Conservation (phyloP, 1,140 invertebrate genomes). For the Dufourea novaeangliae region DNA sequence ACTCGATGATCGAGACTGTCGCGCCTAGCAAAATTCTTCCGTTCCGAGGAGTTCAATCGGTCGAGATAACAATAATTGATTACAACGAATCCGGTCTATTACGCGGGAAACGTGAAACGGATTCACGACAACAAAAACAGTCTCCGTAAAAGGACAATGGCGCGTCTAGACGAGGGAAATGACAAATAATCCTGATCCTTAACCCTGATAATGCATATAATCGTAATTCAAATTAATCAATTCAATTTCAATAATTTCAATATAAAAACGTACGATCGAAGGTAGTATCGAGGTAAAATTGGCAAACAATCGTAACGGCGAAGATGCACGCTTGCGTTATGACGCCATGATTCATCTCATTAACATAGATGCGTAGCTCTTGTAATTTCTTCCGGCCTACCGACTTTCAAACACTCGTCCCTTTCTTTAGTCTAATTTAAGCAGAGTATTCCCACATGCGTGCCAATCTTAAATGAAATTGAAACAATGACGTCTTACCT, state of each 20-base stretch:
- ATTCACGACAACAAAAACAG: background rate
- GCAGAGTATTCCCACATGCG: background rate
- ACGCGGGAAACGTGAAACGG: background rate
- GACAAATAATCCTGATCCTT: too few relatives aligned
- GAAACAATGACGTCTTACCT: constrained; percentile 25
- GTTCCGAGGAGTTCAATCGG: constrained; percentile 20
- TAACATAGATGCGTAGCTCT: constrained; percentile 17
- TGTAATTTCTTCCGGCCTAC: too few relatives aligned
- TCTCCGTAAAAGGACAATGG: too few relatives aligned
- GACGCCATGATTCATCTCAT: constrained; percentile 47
- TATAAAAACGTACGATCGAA: too few relatives aligned
- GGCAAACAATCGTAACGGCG: background rate
- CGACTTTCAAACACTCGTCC: too few relatives aligned
- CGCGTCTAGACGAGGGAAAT: too few relatives aligned
- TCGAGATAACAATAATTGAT: background rate
- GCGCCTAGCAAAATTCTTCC: constrained; percentile 45
- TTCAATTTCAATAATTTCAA: too few relatives aligned
- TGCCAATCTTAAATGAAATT: background rate
- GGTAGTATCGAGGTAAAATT: too few relatives aligned
- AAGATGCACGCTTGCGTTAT: background rate
- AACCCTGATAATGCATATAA: too few relatives aligned
- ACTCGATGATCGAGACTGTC: constrained; percentile 39
- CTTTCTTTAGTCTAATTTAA: too few relatives aligned
- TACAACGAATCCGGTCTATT: background rate
- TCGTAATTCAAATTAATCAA: too few relatives aligned